phyloP scores from a whole-genome alignment of 2,113 vertebrate species.

The Psilopsiagon aurifrons region DNA sequence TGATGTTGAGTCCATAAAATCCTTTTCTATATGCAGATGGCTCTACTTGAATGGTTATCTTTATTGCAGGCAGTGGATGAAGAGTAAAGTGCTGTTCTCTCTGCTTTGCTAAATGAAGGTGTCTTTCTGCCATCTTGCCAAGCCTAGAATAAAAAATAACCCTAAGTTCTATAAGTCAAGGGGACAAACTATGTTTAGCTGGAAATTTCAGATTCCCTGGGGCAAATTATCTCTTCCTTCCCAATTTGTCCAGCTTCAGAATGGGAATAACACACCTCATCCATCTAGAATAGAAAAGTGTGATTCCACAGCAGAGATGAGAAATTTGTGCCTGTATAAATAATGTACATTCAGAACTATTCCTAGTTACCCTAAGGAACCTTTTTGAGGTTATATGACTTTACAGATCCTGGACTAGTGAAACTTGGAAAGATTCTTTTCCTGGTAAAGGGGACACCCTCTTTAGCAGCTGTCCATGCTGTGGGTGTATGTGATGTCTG shows the following conservation, averaged over 20 bases:
- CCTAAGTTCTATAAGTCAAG: not conserved
- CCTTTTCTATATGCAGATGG: not conserved
- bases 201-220: not conserved
- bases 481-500: not conserved
- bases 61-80: not conserved
- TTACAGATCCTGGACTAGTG: not conserved
- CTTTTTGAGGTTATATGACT: not conserved
- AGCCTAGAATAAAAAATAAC: not conserved
- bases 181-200: conserved; percentile 13
- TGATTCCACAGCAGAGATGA: not conserved
- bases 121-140: conserved; percentile 19
- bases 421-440: not conserved
- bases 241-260: conserved; percentile 3
- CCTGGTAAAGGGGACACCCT: not conserved
- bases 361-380: not conserved
- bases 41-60: conserved; percentile 20
- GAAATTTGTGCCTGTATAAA: not conserved
- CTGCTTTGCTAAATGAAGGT: conserved; percentile 14
- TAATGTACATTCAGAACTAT: not conserved
- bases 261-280: not conserved
- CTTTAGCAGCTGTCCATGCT: not conserved
- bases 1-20: not conserved
- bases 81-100: not conserved
- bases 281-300: not conserved
- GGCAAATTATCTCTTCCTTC: not conserved